These are phyloP conservation scores for Plutomurus gul DNA, from an alignment of 1,140 invertebrate species.

Conservation along the genomic window DNA sequence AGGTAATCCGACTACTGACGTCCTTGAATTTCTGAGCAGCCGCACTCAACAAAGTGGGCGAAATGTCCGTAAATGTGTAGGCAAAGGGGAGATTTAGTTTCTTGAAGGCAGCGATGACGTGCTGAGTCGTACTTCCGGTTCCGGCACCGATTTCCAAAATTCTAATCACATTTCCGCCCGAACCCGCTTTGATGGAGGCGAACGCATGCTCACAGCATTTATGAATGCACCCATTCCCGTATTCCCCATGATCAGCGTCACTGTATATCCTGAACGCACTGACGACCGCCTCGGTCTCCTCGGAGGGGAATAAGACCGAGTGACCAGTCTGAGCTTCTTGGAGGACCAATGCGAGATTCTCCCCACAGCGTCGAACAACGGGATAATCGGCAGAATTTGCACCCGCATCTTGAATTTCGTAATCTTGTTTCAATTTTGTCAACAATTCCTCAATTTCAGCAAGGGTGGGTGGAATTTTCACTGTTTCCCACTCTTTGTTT, in stretches of 20 bases:
- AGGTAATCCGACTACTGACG: neutral
- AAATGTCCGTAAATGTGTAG: slow-evolving; percentile 46
- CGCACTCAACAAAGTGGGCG: slow-evolving; percentile 27
- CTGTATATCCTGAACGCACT: neutral
- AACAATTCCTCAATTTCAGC: neutral
- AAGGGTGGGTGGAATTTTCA: neutral
- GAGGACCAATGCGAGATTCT: neutral
- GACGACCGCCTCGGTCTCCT: neutral
- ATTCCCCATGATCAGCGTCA: slow-evolving; percentile 13
- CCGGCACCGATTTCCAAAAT: slow-evolving; percentile 47
- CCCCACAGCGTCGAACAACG: neutral
- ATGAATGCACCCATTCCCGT: neutral
- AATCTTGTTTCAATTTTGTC: neutral
- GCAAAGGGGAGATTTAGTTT: slow-evolving; percentile 11
- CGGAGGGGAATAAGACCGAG: neutral
- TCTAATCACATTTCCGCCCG: slow-evolving; percentile 3
- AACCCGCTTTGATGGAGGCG: neutral
- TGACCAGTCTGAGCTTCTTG: neutral
- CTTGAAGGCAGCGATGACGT: neutral
- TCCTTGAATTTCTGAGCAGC: slow-evolving; percentile 5
- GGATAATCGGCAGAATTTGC: neutral
- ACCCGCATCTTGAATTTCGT: neutral
- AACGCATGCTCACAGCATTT: neutral
- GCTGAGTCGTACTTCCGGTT: neutral
- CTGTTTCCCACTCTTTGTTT: neutral